Conservation (phyloP, 2,797 vertebrate species). For the Mormyrops boulengeri region DNA sequence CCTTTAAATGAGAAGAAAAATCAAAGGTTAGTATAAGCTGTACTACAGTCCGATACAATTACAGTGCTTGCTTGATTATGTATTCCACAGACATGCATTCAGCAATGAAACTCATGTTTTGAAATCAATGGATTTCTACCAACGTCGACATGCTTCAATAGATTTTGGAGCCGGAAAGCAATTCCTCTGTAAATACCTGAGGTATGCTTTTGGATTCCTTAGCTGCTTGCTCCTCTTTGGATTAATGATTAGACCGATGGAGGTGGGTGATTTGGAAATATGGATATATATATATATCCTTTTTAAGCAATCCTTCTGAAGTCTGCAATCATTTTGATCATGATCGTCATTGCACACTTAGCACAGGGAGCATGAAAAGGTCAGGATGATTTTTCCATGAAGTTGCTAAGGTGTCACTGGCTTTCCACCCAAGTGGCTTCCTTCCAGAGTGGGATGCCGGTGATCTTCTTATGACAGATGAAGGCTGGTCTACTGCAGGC, state of each 20-base stretch:
- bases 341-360: background rate
- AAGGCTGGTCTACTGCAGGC: constrained; percentile 35
- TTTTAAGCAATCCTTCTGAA: constrained; percentile 27
- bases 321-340: constrained; percentile 8
- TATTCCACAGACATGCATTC: constrained; percentile 15
- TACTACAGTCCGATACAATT: background rate
- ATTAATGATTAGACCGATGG: background rate
- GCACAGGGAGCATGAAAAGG: background rate
- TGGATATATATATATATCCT: background rate
- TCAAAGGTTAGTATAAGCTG: background rate
- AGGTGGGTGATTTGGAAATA: constrained; percentile 13
- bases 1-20: background rate
- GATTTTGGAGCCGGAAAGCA: constrained; percentile 25
- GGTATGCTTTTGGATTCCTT: constrained; percentile 23
- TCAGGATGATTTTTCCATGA: background rate
- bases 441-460: constrained; percentile 41
- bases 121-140: constrained; percentile 27
- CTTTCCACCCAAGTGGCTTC: constrained; percentile 28
- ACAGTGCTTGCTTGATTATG: background rate
- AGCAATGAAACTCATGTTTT: constrained; percentile 18
- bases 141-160: constrained; percentile 30
- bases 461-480: constrained; percentile 52
- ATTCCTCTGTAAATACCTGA: constrained; percentile 25
- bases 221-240: constrained; percentile 21
- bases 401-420: constrained; percentile 33